Conservation (phyloP, 2,113 vertebrate genomes). For the Coptodon bakossiorum region DNA sequence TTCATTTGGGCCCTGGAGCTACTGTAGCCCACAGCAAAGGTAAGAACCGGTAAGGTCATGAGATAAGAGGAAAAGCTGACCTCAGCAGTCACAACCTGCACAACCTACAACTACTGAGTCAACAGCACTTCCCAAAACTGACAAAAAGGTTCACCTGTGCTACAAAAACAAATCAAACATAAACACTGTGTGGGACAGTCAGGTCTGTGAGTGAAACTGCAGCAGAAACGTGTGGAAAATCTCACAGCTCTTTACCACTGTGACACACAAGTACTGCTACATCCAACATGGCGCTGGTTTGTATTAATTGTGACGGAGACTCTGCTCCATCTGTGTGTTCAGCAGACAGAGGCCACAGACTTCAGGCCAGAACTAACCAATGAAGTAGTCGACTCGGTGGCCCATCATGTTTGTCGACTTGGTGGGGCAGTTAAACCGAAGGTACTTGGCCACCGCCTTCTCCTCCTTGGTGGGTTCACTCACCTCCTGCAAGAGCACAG, state of each 20-base stretch:
- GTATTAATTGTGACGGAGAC: not conserved
- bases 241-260: not conserved
- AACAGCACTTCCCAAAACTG: conserved; percentile 5
- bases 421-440: conserved; percentile 95
- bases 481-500: conserved; percentile 79
- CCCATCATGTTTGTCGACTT: conserved; percentile 99
- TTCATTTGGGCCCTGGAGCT: not conserved
- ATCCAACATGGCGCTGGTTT: not conserved
- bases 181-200: not conserved
- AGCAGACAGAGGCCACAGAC: not conserved
- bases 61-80: not conserved
- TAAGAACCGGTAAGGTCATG: not conserved
- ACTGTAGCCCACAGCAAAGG: not conserved
- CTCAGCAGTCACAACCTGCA: not conserved
- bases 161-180: not conserved
- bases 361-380: conserved; percentile 72
- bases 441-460: conserved; percentile 95
- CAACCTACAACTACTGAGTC: not conserved
- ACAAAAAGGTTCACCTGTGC: not conserved
- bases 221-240: not conserved
- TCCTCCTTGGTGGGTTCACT: conserved; percentile 98
- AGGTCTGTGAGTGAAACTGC: not conserved
- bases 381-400: conserved; percentile 95
- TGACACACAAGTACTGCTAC: not conserved
- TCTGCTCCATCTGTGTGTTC: not conserved